Percentiles rank a stretch among this genome's conserved stretches.
These are phyloP conservation scores for Ennomos fuscantarius DNA, from an alignment of 2,888 invertebrate genomes.

Conservation along the genomic window DNA sequence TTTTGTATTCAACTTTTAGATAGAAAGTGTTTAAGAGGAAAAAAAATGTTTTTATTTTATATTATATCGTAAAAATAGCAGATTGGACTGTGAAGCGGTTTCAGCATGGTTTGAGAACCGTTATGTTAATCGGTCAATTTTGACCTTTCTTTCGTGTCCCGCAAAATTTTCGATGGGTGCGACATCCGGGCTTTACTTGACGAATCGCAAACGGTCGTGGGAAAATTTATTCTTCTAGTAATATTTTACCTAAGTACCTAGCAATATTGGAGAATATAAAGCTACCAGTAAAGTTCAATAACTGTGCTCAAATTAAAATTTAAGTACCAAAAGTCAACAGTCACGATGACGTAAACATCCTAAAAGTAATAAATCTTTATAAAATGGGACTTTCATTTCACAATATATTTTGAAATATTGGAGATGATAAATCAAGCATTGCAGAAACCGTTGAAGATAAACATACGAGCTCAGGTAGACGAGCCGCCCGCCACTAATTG, in stretches of 20 bases:
- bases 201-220: constrained; percentile 35
- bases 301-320: no score
- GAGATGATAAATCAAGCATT: constrained; percentile 44
- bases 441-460: constrained; percentile 30
- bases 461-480: constrained; percentile 63
- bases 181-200: constrained; percentile 33
- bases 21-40: background rate
- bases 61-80: background rate
- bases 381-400: constrained; percentile 9
- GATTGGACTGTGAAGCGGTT: background rate
- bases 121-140: constrained; percentile 20
- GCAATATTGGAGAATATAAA: background rate
- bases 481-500: constrained; percentile 63
- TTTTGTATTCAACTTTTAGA: background rate
- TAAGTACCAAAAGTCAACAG: no score
- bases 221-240: constrained; percentile 23
- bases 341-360: no score
- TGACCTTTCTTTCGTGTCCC: constrained; percentile 2
- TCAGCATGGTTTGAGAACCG: constrained; percentile 19
- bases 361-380: constrained; percentile 3
- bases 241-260: background rate
- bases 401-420: constrained; percentile 33
- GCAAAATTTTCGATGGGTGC: constrained; percentile 12
- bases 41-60: background rate
- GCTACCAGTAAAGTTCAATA: no score